phyloP scores from a whole-genome alignment of 2,797 vertebrate species.

The Gallirallus australis region DNA sequence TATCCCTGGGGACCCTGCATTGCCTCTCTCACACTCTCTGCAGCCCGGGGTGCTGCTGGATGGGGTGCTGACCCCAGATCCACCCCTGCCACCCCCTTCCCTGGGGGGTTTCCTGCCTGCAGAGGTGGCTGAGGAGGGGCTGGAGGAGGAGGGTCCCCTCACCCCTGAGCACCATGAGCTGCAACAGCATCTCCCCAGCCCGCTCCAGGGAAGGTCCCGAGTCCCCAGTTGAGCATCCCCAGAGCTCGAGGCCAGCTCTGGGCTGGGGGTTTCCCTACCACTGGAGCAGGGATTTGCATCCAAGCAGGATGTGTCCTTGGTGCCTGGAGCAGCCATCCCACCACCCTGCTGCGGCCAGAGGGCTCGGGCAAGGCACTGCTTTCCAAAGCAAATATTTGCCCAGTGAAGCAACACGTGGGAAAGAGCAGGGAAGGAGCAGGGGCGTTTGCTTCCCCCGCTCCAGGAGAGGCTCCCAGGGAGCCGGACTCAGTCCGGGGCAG shows the following conservation, averaged over 20 bases:
- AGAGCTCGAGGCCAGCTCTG: accelerated
- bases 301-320: background rate
- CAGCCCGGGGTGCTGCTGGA: accelerated
- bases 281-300: accelerated
- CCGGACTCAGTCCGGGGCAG: accelerated
- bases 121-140: background rate
- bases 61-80: accelerated
- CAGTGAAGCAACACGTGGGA: background rate
- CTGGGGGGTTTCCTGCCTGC: accelerated
- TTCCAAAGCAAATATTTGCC: conserved; percentile 62
- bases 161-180: accelerated
- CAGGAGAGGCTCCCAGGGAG: background rate
- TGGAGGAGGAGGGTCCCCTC: background rate
- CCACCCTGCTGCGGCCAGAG: conserved; percentile 20
- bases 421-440: background rate
- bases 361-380: background rate
- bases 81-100: accelerated
- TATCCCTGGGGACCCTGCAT: accelerated
- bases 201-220: accelerated
- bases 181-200: background rate
- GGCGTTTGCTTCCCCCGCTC: background rate
- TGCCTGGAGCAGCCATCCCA: background rate
- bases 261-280: accelerated
- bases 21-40: accelerated
- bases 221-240: accelerated